These are phyloP conservation scores for Augochlora pura DNA, from an alignment of 1,140 invertebrate genomes.

Conservation along the genomic window DNA sequence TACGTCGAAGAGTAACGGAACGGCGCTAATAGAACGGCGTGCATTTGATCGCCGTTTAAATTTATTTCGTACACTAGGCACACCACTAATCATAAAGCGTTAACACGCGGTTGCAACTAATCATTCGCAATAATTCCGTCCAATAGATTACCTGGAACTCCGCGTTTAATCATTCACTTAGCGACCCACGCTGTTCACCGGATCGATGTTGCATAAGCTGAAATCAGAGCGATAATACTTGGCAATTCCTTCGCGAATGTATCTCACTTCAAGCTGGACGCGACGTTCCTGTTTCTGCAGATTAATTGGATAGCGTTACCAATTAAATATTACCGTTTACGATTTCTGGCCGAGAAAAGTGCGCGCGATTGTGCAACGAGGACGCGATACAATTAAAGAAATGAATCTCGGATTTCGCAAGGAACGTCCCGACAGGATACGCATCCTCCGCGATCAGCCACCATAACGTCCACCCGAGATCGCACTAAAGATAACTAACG, in stretches of 20 bases:
- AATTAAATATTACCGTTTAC: no score
- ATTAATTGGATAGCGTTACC: no score
- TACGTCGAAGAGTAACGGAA: neutral
- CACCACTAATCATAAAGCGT: neutral
- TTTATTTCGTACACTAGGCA: neutral
- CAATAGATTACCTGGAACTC: slow-evolving; percentile 4
- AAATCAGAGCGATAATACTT: slow-evolving; percentile 15
- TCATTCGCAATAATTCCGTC: slow-evolving; percentile 7
- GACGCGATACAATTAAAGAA: no score
- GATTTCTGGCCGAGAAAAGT: no score
- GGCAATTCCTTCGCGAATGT: neutral
- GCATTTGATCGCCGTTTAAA: neutral
- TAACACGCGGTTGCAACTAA: slow-evolving; percentile 4
- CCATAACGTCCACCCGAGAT: neutral
- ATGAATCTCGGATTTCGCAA: no score
- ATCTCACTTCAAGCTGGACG: neutral
- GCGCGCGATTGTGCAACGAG: no score
- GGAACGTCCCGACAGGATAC: no score
- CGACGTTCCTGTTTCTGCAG: no score
- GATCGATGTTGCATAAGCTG: neutral
- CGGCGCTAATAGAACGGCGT: neutral
- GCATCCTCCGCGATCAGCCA: no score
- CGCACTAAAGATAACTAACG: slow-evolving; percentile 14
- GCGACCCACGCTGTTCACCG: neutral
- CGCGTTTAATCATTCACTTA: slow-evolving; percentile 19